Base-by-base conservation (phyloP, 1,140 invertebrate genomes). In the Calliopsis andreniformis region DNA sequence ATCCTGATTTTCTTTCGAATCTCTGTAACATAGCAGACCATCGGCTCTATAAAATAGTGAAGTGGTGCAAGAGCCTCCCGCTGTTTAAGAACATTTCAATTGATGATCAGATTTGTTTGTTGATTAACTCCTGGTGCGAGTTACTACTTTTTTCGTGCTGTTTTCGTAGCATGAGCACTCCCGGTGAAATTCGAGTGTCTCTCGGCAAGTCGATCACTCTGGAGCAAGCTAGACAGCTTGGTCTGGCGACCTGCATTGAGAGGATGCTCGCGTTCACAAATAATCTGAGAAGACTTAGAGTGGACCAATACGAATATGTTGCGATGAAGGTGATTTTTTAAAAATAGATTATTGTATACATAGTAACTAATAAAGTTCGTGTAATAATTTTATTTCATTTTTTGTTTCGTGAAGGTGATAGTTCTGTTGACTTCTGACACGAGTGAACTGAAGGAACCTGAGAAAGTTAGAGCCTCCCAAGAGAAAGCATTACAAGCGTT, bases 101-200 rank as follows among this genome's bases (percentile, higher is more conserved):
- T 87, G 97, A 98, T 92, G 98, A 99, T 93, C 98, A 99, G 92
- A 99, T 98, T 77, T 96, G 97, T 86, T 92, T 99, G 81, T 94
- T 99, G 47, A 98, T 99, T 84, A 99, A 99, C 91, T 98, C 98
- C 51, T 99, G 98, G 98, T 98, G 98, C 91, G 98, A 99, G 91
- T 91, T 99, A 63, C 91, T 99, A 70, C 93, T 98, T 39, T 96
- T 99, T 87, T 98, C 97, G 23, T 98, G 97, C 91, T 98, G 97
- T 88, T 98, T 97, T 92, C 95, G 97, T 42, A 97, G 97, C 16
- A 96, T 98, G 91, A 94, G 95, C 59, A 96, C 95, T 42, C 97
- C 97, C 0, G 97, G 97, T 30, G 96, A 97, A 88, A 97, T 98
- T 76, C 93, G 96, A 66, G 96, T 98, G 47, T 95, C 95, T 18